Evolutionary conservation across 2,888 invertebrate genomes (phyloP).

Genomic region (Hydrotaea cyrtoneurina): DNA sequence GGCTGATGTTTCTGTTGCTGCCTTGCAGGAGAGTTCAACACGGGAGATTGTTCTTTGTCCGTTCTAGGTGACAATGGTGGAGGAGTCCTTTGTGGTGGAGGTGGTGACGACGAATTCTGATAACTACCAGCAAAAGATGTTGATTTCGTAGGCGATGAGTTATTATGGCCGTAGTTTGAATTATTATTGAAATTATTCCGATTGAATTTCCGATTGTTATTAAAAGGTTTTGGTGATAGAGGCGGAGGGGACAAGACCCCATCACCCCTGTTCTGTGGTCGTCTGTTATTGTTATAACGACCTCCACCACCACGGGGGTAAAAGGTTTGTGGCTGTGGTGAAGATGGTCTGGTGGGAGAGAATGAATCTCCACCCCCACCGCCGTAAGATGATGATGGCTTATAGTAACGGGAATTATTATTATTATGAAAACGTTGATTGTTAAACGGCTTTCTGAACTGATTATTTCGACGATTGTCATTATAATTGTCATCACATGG

Average conservation of each 20-base stretch:
- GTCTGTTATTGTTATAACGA: constrained; percentile 34
- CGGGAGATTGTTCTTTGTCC: background rate
- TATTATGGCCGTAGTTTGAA: constrained; percentile 23
- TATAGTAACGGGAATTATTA: constrained; percentile 53
- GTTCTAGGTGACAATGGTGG: background rate
- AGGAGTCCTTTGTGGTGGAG: background rate
- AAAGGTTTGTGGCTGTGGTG: constrained; percentile 37
- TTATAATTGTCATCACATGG: constrained; percentile 27
- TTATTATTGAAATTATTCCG: constrained; percentile 46
- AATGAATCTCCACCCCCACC: constrained; percentile 4
- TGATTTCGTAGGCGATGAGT: constrained; percentile 25
- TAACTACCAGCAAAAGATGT: constrained; percentile 17
- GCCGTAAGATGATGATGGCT: constrained; percentile 25
- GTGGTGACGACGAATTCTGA: background rate
- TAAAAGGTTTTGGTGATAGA: background rate
- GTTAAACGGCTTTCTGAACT: constrained; percentile 53
- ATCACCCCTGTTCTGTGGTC: background rate
- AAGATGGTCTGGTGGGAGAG: constrained; percentile 39
- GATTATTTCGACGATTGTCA: constrained; percentile 34
- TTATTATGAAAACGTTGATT: constrained; percentile 48
- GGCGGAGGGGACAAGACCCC: constrained; percentile 12
- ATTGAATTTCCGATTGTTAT: constrained; percentile 38
- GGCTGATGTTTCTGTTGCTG: constrained; percentile 15
- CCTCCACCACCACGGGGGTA: constrained; percentile 41
- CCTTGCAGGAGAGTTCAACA: constrained; percentile 8